Evolutionary conservation across 2,797 vertebrate species (phyloP).

Genomic region (Arnoldichthys spilopterus): DNA sequence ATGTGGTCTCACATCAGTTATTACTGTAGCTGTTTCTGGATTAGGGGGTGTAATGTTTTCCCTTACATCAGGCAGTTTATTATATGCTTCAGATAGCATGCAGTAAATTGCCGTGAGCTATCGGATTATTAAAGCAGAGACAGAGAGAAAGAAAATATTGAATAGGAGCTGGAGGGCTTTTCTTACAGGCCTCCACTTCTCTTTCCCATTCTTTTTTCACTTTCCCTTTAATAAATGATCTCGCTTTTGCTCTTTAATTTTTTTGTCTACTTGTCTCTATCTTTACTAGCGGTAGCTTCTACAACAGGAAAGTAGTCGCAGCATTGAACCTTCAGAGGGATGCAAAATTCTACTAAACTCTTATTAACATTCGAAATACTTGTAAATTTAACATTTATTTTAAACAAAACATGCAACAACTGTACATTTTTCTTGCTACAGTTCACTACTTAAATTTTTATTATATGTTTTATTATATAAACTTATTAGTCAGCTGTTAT

Average conservation of each 20-base stretch:
- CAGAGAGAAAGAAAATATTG: constrained; percentile 9
- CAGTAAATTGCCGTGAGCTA: constrained; percentile 37
- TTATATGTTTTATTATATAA: too few species aligned
- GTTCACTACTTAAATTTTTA: too few species aligned
- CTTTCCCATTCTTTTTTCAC: background rate
- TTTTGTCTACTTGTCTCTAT: constrained; percentile 10
- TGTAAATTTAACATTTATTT: too few species aligned
- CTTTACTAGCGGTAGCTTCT: constrained; percentile 53
- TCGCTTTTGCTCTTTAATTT: background rate
- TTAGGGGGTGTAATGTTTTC: constrained; percentile 4
- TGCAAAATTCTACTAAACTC: too few species aligned
- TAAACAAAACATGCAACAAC: too few species aligned
- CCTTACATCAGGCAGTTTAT: constrained; percentile 28
- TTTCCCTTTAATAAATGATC: background rate
- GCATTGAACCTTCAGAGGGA: background rate
- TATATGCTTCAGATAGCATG: constrained; percentile 33
- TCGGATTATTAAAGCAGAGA: constrained; percentile 36
- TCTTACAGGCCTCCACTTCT: background rate
- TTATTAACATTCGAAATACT: too few species aligned
- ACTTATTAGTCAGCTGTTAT: too few species aligned
- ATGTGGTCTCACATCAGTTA: constrained; percentile 3
- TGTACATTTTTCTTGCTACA: too few species aligned
- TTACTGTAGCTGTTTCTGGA: background rate
- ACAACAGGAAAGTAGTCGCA: background rate
- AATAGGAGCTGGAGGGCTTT: constrained; percentile 4